Evolutionary conservation across 2,113 vertebrate genomes (phyloP).

Genomic region (Neomonachus schauinslandi): DNA sequence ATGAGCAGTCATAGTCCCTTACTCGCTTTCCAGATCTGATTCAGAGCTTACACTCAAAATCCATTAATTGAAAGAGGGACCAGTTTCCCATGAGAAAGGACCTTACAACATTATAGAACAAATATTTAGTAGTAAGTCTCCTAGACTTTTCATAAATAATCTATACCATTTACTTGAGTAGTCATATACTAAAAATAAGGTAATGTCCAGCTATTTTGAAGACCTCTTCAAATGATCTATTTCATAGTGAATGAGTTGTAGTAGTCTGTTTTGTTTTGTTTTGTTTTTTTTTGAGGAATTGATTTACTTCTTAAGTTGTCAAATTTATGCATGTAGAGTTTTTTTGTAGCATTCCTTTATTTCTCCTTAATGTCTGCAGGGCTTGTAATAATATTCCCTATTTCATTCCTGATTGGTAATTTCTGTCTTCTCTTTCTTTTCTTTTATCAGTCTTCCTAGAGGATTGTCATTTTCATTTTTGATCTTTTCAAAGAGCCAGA

Average conservation of each 20-base stretch:
- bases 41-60: not conserved
- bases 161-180: not conserved
- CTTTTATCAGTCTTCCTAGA: not conserved
- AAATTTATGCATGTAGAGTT: not conserved
- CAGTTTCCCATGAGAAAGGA: not conserved
- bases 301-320: not conserved
- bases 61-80: not conserved
- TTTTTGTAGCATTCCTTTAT: not conserved
- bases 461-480: not conserved
- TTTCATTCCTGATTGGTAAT: not conserved
- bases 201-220: not conserved
- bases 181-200: not conserved
- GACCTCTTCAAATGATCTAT: not conserved
- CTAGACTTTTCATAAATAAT: not conserved
- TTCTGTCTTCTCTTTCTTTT: not conserved
- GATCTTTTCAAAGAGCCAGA: not conserved
- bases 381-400: not conserved
- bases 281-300: not conserved
- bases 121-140: not conserved
- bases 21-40: not conserved
- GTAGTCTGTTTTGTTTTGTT: not conserved
- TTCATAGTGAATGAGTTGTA: not conserved
- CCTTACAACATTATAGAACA: not conserved
- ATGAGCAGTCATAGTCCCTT: not conserved
- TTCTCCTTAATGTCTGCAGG: not conserved